phyloP scores from a whole-genome alignment of 2,113 vertebrate species.

The Fregetta grallaria region DNA sequence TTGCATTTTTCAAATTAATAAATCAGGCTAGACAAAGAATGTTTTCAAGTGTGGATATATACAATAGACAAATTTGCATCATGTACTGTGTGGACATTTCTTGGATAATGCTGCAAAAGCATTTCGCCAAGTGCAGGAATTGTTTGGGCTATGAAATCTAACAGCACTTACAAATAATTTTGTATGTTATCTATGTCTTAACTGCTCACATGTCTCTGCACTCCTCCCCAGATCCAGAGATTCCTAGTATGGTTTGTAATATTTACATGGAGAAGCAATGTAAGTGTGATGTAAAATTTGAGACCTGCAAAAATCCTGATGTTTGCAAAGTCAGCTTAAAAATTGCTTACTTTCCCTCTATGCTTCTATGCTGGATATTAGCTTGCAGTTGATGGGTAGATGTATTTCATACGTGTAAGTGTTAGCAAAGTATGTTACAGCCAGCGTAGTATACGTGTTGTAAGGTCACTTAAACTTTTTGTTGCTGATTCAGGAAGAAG shows the following conservation, averaged over 20 bases:
- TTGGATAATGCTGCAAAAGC: neutral
- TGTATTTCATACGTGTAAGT: rapidly evolving
- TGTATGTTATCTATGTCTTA: neutral
- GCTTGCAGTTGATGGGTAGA: neutral
- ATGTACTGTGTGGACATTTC: neutral
- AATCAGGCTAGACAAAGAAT: neutral
- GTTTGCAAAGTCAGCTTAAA: neutral
- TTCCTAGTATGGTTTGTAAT: neutral
- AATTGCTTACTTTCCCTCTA: neutral
- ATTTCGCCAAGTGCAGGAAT: neutral
- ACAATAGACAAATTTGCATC: neutral
- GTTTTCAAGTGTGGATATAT: neutral
- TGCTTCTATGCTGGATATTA: neutral
- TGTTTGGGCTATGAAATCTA: neutral
- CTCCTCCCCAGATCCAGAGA: neutral
- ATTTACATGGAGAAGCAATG: neutral
- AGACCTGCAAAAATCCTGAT: neutral
- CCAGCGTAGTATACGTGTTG: rapidly evolving
- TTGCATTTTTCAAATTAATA: neutral
- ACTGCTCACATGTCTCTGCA: neutral
- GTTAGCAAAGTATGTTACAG: rapidly evolving
- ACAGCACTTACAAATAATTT: neutral
- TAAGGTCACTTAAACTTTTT: neutral
- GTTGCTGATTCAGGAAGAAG: neutral
- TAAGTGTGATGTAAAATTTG: neutral